These are phyloP conservation scores for Hanleya hanleyi DNA, from an alignment of 2,888 invertebrate species.

Conservation along the genomic window DNA sequence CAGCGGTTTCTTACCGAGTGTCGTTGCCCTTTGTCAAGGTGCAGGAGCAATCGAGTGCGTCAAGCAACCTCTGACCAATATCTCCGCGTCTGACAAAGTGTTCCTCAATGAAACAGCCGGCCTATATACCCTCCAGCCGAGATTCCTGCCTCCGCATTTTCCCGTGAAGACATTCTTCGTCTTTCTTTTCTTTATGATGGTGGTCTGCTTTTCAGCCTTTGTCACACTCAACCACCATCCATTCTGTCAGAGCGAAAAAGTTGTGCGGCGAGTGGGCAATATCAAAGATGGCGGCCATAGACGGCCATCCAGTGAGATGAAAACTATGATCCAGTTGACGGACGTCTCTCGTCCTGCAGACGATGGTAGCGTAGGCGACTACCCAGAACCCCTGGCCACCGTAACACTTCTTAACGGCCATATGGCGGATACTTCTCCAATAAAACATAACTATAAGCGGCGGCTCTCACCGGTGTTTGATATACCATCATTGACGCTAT, in stretches of 20 bases:
- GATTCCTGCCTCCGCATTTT: slow-evolving; percentile 78
- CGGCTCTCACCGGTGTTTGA: too few species aligned
- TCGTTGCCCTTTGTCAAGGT: slow-evolving; percentile 87
- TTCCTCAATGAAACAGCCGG: slow-evolving; percentile 20
- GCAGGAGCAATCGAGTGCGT: slow-evolving; percentile 75
- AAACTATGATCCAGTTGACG: too few species aligned
- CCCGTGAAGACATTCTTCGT: slow-evolving; percentile 80
- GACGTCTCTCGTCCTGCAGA: too few species aligned
- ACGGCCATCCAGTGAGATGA: too few species aligned
- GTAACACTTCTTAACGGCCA: too few species aligned
- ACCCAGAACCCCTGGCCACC: too few species aligned
- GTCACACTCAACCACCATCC: slow-evolving; percentile 76
- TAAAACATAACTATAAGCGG: too few species aligned
- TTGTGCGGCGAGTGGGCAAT: not conserved
- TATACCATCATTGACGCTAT: too few species aligned
- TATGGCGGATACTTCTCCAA: too few species aligned
- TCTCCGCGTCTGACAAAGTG: slow-evolving; percentile 24
- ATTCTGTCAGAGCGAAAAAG: slow-evolving; percentile 48
- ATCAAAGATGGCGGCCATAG: too few species aligned
- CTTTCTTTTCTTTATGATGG: slow-evolving; percentile 79
- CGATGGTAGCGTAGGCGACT: too few species aligned
- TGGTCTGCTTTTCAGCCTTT: slow-evolving; percentile 80
- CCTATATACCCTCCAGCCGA: slow-evolving; percentile 59
- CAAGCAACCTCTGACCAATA: slow-evolving; percentile 35
- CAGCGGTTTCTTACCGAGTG: slow-evolving; percentile 84